Conservation (phyloP, 2,797 vertebrate genomes). For the Mallotus villosus region DNA sequence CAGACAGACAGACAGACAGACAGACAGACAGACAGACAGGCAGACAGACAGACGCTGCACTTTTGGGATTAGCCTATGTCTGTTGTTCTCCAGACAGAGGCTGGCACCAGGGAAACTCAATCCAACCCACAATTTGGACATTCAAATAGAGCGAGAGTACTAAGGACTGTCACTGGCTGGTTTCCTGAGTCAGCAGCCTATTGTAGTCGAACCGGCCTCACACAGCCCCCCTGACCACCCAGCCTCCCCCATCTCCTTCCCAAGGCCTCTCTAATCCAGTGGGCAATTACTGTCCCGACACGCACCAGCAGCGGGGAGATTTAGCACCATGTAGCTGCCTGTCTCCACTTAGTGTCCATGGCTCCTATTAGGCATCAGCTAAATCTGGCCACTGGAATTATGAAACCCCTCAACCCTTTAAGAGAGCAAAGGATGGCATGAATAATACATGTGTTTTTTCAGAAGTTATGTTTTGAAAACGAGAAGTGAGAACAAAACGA, state of each 20-base stretch:
- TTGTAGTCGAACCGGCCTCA: not conserved
- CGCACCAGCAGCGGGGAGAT: not conserved
- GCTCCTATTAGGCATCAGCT: not conserved
- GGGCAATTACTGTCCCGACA: slow-evolving; percentile 4
- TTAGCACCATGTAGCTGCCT: not conserved
- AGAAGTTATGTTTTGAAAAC: not conserved
- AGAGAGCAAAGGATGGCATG: not conserved
- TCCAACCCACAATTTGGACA: too few relatives aligned
- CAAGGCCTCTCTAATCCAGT: slow-evolving; percentile 3
- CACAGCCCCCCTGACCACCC: not conserved
- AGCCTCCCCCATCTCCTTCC: not conserved
- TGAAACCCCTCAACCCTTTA: not conserved
- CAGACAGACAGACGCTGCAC: too few relatives aligned
- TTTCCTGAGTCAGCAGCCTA: slow-evolving; percentile 3
- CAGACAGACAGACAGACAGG: too few relatives aligned
- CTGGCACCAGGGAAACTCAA: too few relatives aligned
- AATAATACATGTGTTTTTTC: not conserved
- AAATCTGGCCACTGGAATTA: not conserved
- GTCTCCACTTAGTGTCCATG: slow-evolving; percentile 6
- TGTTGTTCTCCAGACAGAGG: too few relatives aligned
- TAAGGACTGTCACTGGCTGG: not conserved
- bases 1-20: too few relatives aligned
- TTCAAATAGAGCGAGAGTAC: not conserved
- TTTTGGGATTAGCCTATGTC: too few relatives aligned
- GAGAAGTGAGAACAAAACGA: too few relatives aligned